Conservation (phyloP, 2,113 vertebrate species). For the Ranitomeya variabilis region DNA sequence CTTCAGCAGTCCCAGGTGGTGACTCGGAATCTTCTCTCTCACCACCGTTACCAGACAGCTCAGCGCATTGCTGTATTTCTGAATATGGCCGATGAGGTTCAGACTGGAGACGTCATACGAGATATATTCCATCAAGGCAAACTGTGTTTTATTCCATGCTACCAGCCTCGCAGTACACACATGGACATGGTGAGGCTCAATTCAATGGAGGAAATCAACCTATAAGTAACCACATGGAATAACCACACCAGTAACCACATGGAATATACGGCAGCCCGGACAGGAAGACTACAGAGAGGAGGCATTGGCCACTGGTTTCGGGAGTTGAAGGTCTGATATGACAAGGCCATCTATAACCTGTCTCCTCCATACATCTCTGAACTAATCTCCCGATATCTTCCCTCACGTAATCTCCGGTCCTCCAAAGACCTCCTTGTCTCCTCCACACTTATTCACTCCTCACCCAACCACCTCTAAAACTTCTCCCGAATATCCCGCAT, state of each 20-base stretch:
- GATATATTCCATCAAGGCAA: constrained; percentile 83
- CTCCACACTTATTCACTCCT: too few species aligned
- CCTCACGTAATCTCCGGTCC: too few species aligned
- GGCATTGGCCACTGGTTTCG: constrained; percentile 79
- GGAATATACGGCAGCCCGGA: constrained; percentile 89
- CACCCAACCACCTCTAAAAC: too few species aligned
- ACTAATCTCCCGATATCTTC: too few species aligned
- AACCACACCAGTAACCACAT: constrained; percentile 86
- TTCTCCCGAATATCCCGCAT: too few species aligned
- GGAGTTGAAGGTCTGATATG: too few species aligned
- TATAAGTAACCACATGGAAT: constrained; percentile 86
- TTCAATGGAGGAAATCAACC: constrained; percentile 78
- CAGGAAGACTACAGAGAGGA: constrained; percentile 82
- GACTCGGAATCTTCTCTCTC: constrained; percentile 77
- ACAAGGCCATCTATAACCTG: too few species aligned
- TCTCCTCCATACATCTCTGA: too few species aligned
- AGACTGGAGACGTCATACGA: constrained; percentile 83
- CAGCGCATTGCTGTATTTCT: constrained; percentile 86
- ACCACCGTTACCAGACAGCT: constrained; percentile 80
- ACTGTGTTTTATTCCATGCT: constrained; percentile 89
- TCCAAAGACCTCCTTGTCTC: too few species aligned
- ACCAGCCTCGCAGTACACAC: constrained; percentile 76
- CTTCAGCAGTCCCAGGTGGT: constrained; percentile 78
- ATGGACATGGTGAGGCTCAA: constrained; percentile 92
- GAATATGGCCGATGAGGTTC: constrained; percentile 89